These are phyloP conservation scores for Sesia bembeciformis DNA, from an alignment of 2,888 invertebrate genomes.

Conservation along the genomic window DNA sequence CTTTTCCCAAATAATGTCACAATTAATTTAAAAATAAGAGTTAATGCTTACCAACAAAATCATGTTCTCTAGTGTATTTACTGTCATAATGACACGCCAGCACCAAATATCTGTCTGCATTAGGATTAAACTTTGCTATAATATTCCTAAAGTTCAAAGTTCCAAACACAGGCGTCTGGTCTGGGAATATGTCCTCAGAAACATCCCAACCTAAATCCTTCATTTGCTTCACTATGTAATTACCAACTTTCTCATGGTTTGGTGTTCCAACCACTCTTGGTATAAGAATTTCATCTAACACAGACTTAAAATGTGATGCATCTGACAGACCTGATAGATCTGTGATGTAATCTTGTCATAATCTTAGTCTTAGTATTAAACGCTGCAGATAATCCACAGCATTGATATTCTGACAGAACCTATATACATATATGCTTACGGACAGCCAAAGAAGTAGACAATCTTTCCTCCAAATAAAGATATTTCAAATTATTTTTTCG, in stretches of 20 bases:
- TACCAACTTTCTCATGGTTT: constrained; percentile 76
- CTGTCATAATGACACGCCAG: constrained; percentile 95
- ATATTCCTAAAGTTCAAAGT: constrained; percentile 87
- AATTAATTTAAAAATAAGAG: neutral
- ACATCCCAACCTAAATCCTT: constrained; percentile 83
- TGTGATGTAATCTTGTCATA: too few species aligned
- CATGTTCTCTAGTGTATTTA: constrained; percentile 82
- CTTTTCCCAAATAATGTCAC: neutral
- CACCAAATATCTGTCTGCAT: constrained; percentile 83
- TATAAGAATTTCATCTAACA: constrained; percentile 85
- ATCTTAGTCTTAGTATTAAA: too few species aligned
- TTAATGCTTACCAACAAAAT: constrained; percentile 73
- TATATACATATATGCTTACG: too few species aligned
- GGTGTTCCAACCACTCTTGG: constrained; percentile 88
- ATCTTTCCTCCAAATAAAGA: too few species aligned
- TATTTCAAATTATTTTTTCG: too few species aligned
- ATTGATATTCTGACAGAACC: too few species aligned
- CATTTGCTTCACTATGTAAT: constrained; percentile 72
- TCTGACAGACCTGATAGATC: constrained; percentile 76
- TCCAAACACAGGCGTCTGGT: constrained; percentile 84
- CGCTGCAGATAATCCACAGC: too few species aligned
- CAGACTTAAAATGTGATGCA: constrained; percentile 74
- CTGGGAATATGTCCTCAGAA: constrained; percentile 82
- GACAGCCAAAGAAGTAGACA: too few species aligned
- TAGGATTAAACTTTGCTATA: constrained; percentile 83